phyloP scores from a whole-genome alignment of 2,113 vertebrate genomes.

The Gymnarchus niloticus region DNA sequence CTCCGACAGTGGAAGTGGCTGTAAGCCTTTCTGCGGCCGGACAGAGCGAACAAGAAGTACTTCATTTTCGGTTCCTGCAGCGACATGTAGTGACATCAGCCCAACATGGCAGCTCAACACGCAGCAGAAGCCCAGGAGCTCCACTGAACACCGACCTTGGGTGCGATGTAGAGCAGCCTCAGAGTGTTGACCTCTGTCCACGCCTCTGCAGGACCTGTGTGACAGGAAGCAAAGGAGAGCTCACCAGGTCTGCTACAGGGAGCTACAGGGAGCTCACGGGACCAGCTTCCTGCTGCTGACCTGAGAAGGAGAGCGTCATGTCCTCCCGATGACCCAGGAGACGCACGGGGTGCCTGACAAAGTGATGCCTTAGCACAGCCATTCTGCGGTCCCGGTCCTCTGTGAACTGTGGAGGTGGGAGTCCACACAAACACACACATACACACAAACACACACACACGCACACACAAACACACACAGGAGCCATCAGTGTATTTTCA shows the following conservation, averaged over 20 bases:
- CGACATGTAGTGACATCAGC: constrained; percentile 6
- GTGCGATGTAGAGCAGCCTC: constrained; percentile 74
- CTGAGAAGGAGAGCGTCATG: constrained; percentile 61
- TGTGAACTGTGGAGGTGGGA: constrained; percentile 70
- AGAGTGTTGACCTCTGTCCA: constrained; percentile 82
- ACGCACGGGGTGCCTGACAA: constrained; percentile 82
- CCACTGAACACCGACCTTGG: constrained; percentile 66
- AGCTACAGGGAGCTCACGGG: neutral
- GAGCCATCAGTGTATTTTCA: neutral
- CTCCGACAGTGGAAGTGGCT: constrained; percentile 85
- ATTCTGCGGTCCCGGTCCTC: constrained; percentile 70
- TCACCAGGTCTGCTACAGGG: neutral
- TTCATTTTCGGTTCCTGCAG: constrained; percentile 74
- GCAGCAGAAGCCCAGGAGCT: neutral
- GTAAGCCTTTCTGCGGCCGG: constrained; percentile 77
- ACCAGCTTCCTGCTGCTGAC: constrained; percentile 52
- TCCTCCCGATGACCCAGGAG: constrained; percentile 63
- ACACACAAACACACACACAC: neutral
- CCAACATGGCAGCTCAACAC: neutral
- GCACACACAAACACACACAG: neutral
- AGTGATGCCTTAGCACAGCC: constrained; percentile 81
- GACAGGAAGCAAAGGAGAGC: neutral
- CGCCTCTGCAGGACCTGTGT: constrained; percentile 63
- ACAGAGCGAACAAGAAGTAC: constrained; percentile 82
- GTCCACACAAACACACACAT: neutral